A percentile compares a stretch with the other conserved stretches of the same genome.
These are phyloP conservation scores for Periphyllus acericola DNA, from an alignment of 2,888 invertebrate genomes.

Conservation along the genomic window DNA sequence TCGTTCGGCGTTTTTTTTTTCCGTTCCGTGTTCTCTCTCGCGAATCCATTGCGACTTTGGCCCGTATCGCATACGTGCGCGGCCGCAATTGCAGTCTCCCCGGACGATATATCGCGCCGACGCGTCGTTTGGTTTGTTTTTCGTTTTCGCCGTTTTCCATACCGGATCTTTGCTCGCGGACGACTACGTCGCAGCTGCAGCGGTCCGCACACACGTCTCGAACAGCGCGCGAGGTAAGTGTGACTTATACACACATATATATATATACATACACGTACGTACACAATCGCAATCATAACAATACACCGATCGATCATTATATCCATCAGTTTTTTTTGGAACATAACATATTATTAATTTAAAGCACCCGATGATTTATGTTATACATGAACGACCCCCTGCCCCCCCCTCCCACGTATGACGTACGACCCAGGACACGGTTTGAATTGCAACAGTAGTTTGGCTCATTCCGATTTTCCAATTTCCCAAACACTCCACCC, in stretches of 20 bases:
- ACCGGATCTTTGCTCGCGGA: no score
- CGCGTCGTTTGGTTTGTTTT: neutral
- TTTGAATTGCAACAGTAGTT: constrained; percentile 50
- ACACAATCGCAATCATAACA: no score
- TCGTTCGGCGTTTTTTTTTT: neutral
- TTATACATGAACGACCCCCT: neutral
- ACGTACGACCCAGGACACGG: constrained; percentile 15
- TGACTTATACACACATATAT: neutral
- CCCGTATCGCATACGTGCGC: no score
- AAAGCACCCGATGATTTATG: neutral
- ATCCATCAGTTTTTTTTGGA: neutral
- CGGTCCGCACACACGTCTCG: no score
- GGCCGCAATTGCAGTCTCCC: no score
- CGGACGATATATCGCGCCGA: neutral
- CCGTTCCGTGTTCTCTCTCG: no score
- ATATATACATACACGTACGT: neutral
- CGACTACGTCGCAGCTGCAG: no score
- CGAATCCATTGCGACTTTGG: no score
- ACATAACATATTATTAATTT: no score
- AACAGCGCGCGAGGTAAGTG: no score
- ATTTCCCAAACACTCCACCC: neutral
- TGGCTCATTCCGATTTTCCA: constrained; percentile 52
- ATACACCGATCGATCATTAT: no score
- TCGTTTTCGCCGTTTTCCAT: neutral
- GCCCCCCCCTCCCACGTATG: neutral